These are phyloP conservation scores for Magallana gigas DNA, from an alignment of 1,140 invertebrate species.

Conservation along the genomic window DNA sequence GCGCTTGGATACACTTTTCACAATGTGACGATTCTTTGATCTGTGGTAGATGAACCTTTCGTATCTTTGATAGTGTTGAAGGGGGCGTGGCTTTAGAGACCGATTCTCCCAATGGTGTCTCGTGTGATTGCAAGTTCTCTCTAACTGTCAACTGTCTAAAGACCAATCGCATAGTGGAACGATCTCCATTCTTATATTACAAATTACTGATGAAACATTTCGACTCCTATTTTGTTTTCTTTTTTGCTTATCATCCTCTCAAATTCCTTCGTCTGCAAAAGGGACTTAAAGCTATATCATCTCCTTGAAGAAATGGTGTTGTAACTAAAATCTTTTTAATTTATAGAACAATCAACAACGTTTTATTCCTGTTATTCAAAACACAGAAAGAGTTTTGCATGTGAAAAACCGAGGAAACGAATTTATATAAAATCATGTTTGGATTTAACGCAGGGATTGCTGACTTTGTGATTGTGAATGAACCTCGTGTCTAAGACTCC, in stretches of 20 bases:
- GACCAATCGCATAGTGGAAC: slow-evolving; percentile 20
- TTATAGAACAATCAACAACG: too few species aligned
- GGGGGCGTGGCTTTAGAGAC: slow-evolving; percentile 3
- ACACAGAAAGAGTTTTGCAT: too few species aligned
- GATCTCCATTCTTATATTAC: slow-evolving; percentile 29
- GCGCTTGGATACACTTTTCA: background rate
- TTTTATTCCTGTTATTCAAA: too few species aligned
- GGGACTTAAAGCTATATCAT: background rate
- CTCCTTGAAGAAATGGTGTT: slow-evolving; percentile 22
- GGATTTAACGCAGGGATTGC: background rate
- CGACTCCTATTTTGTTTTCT: slow-evolving; percentile 35
- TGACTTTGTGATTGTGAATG: slow-evolving; percentile 28
- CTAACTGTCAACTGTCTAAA: slow-evolving; percentile 4
- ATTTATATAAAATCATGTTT: background rate
- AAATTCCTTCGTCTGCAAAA: background rate
- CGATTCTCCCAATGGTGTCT: slow-evolving; percentile 25
- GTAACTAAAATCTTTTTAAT: background rate
- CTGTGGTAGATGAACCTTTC: slow-evolving; percentile 20
- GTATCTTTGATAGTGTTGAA: slow-evolving; percentile 21
- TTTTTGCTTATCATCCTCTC: slow-evolving; percentile 4
- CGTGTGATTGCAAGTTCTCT: background rate
- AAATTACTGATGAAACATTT: slow-evolving; percentile 38
- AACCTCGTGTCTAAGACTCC: background rate
- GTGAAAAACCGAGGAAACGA: too few species aligned
- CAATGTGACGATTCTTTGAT: slow-evolving; percentile 23